Evolutionary conservation across 2,113 vertebrate species (phyloP).

Genomic region (Dasyurus viverrinus): DNA sequence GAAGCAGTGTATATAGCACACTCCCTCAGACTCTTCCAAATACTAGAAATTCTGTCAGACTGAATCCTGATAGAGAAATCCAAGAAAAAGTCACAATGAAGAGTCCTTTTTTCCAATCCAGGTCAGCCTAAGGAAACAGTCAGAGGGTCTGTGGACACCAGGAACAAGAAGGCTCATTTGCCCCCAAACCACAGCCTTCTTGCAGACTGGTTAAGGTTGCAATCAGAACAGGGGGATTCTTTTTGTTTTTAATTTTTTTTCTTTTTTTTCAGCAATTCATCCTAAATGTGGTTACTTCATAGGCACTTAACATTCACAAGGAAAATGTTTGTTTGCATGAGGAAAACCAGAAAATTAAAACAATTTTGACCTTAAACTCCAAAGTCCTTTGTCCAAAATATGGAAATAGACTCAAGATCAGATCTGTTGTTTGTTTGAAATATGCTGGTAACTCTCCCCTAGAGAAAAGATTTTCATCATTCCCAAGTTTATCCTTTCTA

Average conservation of each 20-base stretch:
- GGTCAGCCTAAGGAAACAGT: background rate
- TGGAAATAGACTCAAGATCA: background rate
- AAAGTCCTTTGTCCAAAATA: background rate
- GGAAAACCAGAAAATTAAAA: background rate
- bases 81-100: background rate
- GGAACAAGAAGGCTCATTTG: background rate
- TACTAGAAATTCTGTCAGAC: background rate
- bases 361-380: background rate
- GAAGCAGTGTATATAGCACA: background rate
- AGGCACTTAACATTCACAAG: conserved; percentile 9
- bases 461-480: background rate
- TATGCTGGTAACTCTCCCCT: background rate
- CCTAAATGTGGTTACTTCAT: conserved; percentile 26
- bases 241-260: background rate
- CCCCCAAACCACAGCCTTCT: background rate
- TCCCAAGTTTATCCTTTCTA: background rate
- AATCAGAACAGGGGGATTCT: background rate
- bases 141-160: background rate
- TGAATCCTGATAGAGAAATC: background rate
- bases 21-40: background rate
- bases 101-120: background rate
- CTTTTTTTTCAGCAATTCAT: background rate
- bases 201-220: background rate
- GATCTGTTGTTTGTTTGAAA: background rate
- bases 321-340: conserved; percentile 17